Conservation (phyloP, 2,888 invertebrate genomes). For the Drosophila nigritarsus region DNA sequence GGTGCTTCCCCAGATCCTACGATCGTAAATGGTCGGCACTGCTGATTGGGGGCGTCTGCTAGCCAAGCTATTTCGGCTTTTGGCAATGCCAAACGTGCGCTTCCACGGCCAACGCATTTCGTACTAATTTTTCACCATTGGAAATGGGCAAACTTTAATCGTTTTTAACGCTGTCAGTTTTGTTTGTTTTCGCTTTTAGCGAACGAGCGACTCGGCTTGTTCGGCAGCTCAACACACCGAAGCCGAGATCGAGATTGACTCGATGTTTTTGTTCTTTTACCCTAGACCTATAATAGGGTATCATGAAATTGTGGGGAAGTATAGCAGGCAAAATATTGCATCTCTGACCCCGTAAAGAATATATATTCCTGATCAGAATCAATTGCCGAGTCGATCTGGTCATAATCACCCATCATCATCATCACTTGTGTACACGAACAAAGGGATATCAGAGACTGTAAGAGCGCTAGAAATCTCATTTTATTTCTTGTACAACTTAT, state of each 20-base stretch:
- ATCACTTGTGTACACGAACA: background rate
- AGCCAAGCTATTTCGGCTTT: background rate
- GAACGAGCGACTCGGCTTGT: conserved; percentile 32
- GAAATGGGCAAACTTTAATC: conserved; percentile 47
- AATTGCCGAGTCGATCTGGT: too few species aligned
- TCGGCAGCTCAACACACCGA: conserved; percentile 8
- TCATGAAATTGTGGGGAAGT: background rate
- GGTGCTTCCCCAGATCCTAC: conserved; percentile 44
- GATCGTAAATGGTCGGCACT: conserved; percentile 66
- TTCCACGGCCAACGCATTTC: conserved; percentile 76
- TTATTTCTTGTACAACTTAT: background rate
- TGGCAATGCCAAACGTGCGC: conserved; percentile 62
- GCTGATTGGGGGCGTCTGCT: conserved; percentile 8
- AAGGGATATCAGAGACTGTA: background rate
- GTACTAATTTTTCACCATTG: conserved; percentile 60
- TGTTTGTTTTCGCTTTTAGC: conserved; percentile 36
- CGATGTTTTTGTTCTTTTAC: background rate
- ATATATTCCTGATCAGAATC: background rate
- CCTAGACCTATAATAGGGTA: background rate
- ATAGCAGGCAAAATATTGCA: background rate
- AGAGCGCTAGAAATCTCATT: background rate
- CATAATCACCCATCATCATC: background rate
- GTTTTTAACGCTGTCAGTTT: conserved; percentile 28
- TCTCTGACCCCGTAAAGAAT: background rate
- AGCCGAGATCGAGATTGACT: conserved; percentile 2